Base-by-base conservation (phyloP, 2,113 vertebrate species). In the Tetraodon nigroviridis region DNA sequence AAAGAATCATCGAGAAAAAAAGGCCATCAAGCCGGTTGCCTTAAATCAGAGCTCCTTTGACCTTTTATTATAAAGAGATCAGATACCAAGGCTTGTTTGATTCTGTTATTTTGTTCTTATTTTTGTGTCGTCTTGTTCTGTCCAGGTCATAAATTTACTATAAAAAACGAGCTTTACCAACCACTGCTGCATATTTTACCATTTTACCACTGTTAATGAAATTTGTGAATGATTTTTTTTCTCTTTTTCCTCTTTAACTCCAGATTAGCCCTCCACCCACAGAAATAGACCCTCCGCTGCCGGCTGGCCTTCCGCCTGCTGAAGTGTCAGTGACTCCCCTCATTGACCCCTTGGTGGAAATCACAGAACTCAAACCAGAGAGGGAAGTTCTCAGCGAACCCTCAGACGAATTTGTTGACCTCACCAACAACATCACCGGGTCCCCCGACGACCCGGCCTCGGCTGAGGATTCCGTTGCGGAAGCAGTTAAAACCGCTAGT, bases 371-470 rank as follows among this genome's bases (percentile, higher is more conserved):
- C 44, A 74, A 75, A 45, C 45, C 70, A n/a, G 51, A 24, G 1
- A 37, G 41, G 0, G 61, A 79, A 14, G 56, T 50, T 3, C n/a
- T 56, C 14, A 68, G 62, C 6, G 82, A 84, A 20, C 65, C 64
- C 32, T 67, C 58, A 0, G 85, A 87, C 49, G 84, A 87, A 7
- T 84, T 86, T n/a, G 65, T 75, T 1, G 84, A 86, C 44, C 72
- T 89, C 5, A 64, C 70, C 0, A 79, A 73, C 68, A 84, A 78
- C 58, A 3, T 76, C 17, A 37, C 18, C 0, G 59, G 75, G 52
- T 62, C 54, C 20, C 58, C 72, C 0, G 58, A 40, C 3, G 69
- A 71, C 6, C 13, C n/a, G 0, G 15, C 18, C 2, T 7, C 16
- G 2, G 29, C 41, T 16, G 58, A 20, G 32, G 57, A 11, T 50